Conservation (phyloP, 1,140 invertebrate genomes). For the Drosophila pseudoobscura region DNA sequence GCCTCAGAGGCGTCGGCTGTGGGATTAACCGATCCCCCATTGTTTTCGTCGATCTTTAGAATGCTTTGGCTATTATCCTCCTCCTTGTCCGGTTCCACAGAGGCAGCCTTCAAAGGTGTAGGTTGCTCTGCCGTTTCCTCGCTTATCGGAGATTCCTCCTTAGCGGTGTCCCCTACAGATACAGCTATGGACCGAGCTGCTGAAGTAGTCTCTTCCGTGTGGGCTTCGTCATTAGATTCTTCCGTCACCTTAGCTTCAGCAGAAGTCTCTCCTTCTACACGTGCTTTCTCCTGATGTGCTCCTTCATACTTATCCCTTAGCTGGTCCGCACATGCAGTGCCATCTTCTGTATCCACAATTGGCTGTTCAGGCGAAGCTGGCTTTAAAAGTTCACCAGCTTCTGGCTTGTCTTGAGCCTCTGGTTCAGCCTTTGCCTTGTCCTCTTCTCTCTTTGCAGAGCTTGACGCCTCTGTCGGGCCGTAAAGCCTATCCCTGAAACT, state of each 20-base stretch:
- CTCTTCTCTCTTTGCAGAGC: no score
- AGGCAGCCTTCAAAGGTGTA: no score
- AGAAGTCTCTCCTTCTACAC: neutral
- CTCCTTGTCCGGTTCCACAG: no score
- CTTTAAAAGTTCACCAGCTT: no score
- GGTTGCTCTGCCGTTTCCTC: neutral
- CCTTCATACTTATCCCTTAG: neutral
- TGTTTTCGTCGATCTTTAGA: no score
- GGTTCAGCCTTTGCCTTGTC: no score
- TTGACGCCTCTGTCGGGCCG: neutral
- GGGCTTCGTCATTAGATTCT: neutral
- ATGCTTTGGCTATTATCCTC: no score
- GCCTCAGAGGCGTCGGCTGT: no score
- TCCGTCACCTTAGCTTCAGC: neutral
- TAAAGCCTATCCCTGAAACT: no score
- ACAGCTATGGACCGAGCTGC: neutral
- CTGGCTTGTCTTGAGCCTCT: no score
- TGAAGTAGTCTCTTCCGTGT: neutral
- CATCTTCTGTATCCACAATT: neutral
- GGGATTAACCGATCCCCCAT: no score
- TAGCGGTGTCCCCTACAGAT: neutral
- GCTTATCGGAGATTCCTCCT: neutral
- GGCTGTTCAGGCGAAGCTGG: no score
- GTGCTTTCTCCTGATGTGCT: neutral
- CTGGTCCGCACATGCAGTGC: neutral